A percentile compares a stretch with the other conserved stretches of the same genome.
Conservation (phyloP, 2,797 vertebrate species). For the Apogon hyalosoma region DNA sequence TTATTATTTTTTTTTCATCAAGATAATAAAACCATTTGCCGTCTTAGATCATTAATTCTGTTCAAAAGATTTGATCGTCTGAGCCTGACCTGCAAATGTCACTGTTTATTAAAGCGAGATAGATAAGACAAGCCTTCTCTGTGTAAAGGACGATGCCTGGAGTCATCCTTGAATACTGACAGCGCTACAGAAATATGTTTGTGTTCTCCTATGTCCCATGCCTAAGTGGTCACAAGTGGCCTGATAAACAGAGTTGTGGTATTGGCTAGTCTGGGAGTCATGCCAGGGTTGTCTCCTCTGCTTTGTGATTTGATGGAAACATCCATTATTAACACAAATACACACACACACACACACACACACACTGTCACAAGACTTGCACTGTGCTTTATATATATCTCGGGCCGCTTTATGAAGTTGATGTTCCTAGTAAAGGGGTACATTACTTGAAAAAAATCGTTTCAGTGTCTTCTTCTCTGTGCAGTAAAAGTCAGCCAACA, state of each 20-base stretch:
- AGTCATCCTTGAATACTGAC: not conserved
- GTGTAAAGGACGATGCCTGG: conserved; percentile 1
- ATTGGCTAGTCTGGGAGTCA: conserved; percentile 23
- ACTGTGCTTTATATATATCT: conserved; percentile 15
- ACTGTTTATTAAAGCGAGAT: not conserved
- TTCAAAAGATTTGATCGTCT: not conserved
- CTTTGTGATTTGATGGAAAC: conserved; percentile 15
- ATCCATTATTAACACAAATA: conserved; percentile 5
- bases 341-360: not conserved
- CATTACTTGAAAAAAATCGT: too few relatives aligned
- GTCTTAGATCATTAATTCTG: not conserved
- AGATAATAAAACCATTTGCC: conserved; percentile 1
- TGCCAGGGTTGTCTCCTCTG: conserved; percentile 29
- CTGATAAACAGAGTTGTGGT: conserved; percentile 29
- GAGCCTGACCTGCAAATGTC: not conserved
- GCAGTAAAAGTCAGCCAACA: too few relatives aligned
- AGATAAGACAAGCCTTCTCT: not conserved
- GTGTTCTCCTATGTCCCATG: conserved; percentile 13
- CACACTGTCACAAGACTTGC: not conserved
- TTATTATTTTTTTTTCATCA: not conserved
- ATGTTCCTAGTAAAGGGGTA: not conserved
- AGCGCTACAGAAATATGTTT: conserved; percentile 3
- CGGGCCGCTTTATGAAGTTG: conserved; percentile 13
- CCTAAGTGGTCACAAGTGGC: not conserved
- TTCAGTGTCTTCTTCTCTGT: too few relatives aligned